A percentile compares a stretch with the other conserved stretches of the same genome.
Conservation (phyloP, 2,888 invertebrate species). For the Lasioglossum lativentre region DNA sequence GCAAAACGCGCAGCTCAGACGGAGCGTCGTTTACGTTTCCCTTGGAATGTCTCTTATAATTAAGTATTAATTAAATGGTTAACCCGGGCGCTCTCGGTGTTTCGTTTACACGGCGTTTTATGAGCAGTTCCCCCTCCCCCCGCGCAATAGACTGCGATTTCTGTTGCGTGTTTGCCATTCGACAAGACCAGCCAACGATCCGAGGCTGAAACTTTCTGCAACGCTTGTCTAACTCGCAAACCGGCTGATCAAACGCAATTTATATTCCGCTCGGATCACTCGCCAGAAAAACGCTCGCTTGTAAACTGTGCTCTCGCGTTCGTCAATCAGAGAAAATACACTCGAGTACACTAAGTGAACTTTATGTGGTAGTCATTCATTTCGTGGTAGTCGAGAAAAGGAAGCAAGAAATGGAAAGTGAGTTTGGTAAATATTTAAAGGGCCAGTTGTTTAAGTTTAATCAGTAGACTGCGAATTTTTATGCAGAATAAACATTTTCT, state of each 20-base stretch:
- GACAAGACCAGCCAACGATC: background rate
- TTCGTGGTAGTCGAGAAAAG: background rate
- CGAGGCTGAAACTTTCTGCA: background rate
- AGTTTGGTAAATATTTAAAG: background rate
- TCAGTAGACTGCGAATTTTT: too few relatives aligned
- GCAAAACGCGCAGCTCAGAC: conserved; percentile 30
- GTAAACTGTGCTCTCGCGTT: background rate
- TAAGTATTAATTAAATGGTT: conserved; percentile 68
- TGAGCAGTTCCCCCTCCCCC: background rate
- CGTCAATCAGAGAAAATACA: background rate
- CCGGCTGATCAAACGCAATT: background rate
- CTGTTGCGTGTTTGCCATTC: background rate
- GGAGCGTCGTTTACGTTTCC: conserved; percentile 18
- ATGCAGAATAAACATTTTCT: too few relatives aligned
- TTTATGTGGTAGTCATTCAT: background rate
- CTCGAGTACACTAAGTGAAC: background rate
- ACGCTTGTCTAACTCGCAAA: background rate
- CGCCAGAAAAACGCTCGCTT: background rate
- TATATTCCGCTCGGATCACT: background rate
- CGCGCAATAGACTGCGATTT: background rate
- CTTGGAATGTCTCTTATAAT: conserved; percentile 56
- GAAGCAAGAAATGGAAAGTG: background rate
- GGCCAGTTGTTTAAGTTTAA: too few relatives aligned
- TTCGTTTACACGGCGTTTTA: conserved; percentile 16
- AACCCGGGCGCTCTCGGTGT: background rate